phyloP scores from a whole-genome alignment of 2,888 invertebrate genomes.

The Andrena minutula region DNA sequence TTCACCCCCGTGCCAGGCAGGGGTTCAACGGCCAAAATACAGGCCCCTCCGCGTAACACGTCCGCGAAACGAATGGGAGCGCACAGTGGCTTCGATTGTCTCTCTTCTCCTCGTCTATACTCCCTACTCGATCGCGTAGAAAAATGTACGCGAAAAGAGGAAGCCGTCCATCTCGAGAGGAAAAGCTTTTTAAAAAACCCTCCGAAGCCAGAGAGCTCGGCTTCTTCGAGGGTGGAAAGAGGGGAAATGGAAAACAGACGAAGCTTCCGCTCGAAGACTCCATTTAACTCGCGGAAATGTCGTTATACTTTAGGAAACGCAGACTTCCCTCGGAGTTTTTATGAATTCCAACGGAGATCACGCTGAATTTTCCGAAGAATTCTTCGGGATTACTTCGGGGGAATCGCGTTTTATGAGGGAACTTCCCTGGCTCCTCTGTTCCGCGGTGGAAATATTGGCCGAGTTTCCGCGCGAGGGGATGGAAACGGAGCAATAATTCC shows the following conservation, averaged over 20 bases:
- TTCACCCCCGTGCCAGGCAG: slow-evolving; percentile 59
- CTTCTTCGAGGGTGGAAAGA: no score
- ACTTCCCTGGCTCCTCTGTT: neutral
- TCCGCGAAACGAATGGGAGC: neutral
- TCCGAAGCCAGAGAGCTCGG: no score
- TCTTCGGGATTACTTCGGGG: neutral
- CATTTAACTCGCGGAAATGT: no score
- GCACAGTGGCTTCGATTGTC: neutral
- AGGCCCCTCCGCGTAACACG: slow-evolving; percentile 20
- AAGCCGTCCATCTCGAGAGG: no score
- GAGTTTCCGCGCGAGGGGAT: slow-evolving; percentile 22
- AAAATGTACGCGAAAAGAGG: no score
- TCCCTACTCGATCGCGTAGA: neutral
- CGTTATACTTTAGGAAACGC: no score
- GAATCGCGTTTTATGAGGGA: neutral
- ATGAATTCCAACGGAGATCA: neutral
- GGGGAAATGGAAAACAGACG: neutral
- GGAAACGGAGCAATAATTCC: slow-evolving; percentile 36
- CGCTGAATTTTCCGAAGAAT: no score
- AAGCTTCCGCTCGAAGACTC: no score
- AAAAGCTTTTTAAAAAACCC: no score
- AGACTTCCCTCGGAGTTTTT: neutral
- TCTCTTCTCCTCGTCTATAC: neutral
- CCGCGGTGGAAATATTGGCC: slow-evolving; percentile 15
- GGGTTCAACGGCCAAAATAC: slow-evolving; percentile 63